Evolutionary conservation across 2,888 invertebrate genomes (phyloP), one percentile per base, ranked within the genome.

Genomic region (Sycophila texana): DNA sequence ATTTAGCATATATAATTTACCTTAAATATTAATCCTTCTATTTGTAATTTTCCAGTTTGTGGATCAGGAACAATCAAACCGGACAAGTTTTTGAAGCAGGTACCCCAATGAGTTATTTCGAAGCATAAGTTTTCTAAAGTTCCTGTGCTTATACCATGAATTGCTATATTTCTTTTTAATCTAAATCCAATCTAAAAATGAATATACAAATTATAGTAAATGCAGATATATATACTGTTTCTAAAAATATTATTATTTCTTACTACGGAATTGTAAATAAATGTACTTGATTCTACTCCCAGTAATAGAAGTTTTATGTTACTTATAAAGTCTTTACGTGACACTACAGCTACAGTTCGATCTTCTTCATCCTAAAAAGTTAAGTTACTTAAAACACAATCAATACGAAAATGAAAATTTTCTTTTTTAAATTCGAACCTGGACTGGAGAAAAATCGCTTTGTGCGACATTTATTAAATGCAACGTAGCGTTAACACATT

Each of bases 11-110:
- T 57, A 51, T 75, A 26, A 77, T 68, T 16, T 18, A 88, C 88
- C 82, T 87, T 86, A 67, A 89, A 90, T 84, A 90, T 90, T 12
- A 88, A 80, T 22, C 90, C 89, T 22, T 88, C 85, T 4, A 87
- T 84, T 73, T 83, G 84, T 61, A 87, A 81, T 76, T 87, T 86
- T 49, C 84, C 86, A 2, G 83, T 84, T 61, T 84, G 83, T 18
- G 83, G 82, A 78, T 87, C 84, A 3, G 84, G 82, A 14, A 82
- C 81, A 66, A 86, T 83, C 2, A 90, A 81, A 16, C 78, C 58
- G 2, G 85, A 85, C 18, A 90, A 83, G 5, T 84, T 84, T 79
- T 81, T 89, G 79, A 87, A 90, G 81, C 87, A 89, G n/a, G 87
- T 89, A n/a, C 89, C 89, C 88, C 89, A 90, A 30, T 83, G 75